These are phyloP conservation scores for Bryconaethiops microstoma DNA, from an alignment of 2,797 vertebrate genomes.

Conservation along the genomic window DNA sequence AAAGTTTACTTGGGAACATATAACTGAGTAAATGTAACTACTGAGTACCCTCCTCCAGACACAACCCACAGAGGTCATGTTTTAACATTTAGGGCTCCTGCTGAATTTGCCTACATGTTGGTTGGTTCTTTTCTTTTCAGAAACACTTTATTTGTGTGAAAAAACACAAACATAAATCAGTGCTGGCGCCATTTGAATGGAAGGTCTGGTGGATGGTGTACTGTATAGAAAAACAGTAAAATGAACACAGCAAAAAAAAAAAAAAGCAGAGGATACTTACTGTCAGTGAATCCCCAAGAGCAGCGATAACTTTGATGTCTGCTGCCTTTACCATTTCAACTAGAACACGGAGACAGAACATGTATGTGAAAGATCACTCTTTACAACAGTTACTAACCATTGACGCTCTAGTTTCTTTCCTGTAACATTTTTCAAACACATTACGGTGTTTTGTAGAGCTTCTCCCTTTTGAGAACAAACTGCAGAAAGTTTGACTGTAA, in stretches of 20 bases:
- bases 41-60: not conserved
- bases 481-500: not conserved
- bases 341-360: constrained; percentile 59
- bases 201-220: not conserved
- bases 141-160: not conserved
- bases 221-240: not conserved
- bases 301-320: constrained; percentile 89
- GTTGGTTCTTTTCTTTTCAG: not conserved
- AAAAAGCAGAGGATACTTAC: constrained; percentile 73
- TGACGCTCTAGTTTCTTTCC: not conserved
- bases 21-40: not conserved
- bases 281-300: constrained; percentile 92
- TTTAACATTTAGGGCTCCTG: not conserved
- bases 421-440: not conserved
- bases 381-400: not conserved
- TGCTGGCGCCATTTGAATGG: not conserved
- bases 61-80: not conserved
- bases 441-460: not conserved
- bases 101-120: no score
- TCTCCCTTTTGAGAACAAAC: not conserved
- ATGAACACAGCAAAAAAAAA: not conserved
- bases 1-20: no score
- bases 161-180: not conserved
- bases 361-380: not conserved
- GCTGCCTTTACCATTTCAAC: constrained; percentile 89